A percentile compares a stretch with the other conserved stretches of the same genome.
Conservation (phyloP, 2,113 vertebrate species). For the Hydropotes inermis region DNA sequence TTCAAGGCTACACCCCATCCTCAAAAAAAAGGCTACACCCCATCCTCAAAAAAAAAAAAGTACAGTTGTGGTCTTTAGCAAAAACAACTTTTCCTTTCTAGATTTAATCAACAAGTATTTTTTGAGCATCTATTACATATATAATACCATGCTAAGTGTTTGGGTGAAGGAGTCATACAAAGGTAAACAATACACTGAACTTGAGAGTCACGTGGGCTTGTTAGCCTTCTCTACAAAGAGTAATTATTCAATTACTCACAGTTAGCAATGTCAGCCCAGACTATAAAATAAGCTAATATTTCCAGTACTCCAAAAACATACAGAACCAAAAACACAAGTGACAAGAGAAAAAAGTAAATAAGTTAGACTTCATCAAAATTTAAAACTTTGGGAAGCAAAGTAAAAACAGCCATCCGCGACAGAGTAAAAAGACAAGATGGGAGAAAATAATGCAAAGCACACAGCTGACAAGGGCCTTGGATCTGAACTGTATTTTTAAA, state of each 20-base stretch:
- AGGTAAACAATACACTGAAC: neutral
- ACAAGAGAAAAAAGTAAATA: neutral
- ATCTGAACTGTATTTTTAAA: neutral
- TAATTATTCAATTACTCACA: conserved; percentile 28
- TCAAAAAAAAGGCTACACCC: neutral
- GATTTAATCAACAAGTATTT: neutral
- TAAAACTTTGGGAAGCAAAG: neutral
- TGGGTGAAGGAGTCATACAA: neutral
- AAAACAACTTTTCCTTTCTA: neutral
- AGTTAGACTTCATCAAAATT: conserved; percentile 5
- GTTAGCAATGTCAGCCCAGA: neutral
- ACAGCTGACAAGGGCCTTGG: neutral
- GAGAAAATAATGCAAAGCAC: neutral
- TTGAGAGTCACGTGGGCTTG: neutral
- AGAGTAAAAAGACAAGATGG: neutral
- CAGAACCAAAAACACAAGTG: neutral
- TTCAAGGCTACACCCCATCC: neutral
- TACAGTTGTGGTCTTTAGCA: neutral
- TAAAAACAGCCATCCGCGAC: neutral
- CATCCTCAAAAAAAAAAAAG: no score
- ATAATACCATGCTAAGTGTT: neutral
- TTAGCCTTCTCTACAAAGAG: neutral
- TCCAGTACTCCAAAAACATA: neutral
- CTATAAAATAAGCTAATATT: conserved; percentile 27
- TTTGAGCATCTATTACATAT: neutral